These are phyloP conservation scores for Alethe diademata DNA, from an alignment of 2,113 vertebrate genomes.

Conservation along the genomic window DNA sequence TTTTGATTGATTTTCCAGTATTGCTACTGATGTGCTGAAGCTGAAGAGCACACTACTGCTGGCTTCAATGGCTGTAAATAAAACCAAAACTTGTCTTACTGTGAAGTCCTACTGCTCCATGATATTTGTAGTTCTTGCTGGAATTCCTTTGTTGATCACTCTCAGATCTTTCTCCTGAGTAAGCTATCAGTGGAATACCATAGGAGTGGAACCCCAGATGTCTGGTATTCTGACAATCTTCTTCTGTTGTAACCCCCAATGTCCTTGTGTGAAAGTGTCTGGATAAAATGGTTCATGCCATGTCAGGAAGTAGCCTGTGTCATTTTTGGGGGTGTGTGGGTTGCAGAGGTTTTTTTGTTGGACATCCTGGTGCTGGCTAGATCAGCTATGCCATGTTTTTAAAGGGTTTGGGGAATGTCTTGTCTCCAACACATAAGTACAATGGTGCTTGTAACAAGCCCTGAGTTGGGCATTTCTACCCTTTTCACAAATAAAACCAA, in stretches of 20 bases:
- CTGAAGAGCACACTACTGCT: neutral
- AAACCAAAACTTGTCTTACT: neutral
- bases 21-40: neutral
- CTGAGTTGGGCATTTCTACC: neutral
- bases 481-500: neutral
- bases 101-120: neutral
- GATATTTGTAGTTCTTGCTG: neutral
- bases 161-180: neutral
- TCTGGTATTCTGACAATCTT: neutral
- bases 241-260: neutral
- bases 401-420: neutral
- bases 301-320: neutral
- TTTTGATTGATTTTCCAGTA: neutral
- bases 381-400: fast-evolving
- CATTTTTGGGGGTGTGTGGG: neutral
- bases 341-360: neutral
- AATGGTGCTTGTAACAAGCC: neutral
- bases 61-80: neutral
- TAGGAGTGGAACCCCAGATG: neutral
- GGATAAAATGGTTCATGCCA: neutral
- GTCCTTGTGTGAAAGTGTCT: neutral
- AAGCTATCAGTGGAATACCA: neutral
- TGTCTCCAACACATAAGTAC: neutral
- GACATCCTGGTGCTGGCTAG: neutral
- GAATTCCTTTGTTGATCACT: neutral